Evolutionary conservation across 2,113 vertebrate species (phyloP), one percentile per base, ranked within the genome.

Genomic region (Clarias magur): DNA sequence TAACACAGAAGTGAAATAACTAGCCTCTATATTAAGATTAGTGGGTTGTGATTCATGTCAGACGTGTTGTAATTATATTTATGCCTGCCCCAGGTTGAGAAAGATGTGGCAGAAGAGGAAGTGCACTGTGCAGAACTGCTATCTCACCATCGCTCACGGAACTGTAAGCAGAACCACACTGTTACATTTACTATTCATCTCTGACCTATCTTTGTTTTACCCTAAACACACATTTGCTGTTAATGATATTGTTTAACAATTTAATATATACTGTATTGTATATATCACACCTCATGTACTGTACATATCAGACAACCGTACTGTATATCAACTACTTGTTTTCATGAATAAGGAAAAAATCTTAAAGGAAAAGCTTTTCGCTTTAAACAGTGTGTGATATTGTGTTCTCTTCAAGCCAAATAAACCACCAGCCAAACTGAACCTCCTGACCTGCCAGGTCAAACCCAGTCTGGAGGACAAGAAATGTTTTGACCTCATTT

Each of bases 61-160:
- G 80, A 17, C 13, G 57, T 81, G 42, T 56, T 62, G 75, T 72
- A 38, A n/a, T 60, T 15, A 79, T 53, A 30, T 86, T 53, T 83
- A 11, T 89, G 79, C 82, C 34, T 87, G 21, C 84, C 48, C 25
- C 90, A 95, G 95, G 88, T 89, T 95, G 85, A 93, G 95, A 75
- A 95, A 94, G 90, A 93, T 95, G 89, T 96, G 94, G 95, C 94
- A 95, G 92, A 95, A 95, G 90, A 93, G 94, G 91, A 95, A 93
- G 75, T 95, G 94, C 68, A 91, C 89, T 12, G 86, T 95, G 85
- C 93, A 91, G 89, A 93, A 95, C 90, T 94, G 94, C 91, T 96
- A 94, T 91, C 88, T 96, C 68, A 96, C 93, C 83, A 93, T 96
- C 53, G 94, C 92, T 25, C 95, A 95, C 84, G 92, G 94, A 89